Conservation (phyloP, 2,888 invertebrate species). For the Tanypteryx hageni region DNA sequence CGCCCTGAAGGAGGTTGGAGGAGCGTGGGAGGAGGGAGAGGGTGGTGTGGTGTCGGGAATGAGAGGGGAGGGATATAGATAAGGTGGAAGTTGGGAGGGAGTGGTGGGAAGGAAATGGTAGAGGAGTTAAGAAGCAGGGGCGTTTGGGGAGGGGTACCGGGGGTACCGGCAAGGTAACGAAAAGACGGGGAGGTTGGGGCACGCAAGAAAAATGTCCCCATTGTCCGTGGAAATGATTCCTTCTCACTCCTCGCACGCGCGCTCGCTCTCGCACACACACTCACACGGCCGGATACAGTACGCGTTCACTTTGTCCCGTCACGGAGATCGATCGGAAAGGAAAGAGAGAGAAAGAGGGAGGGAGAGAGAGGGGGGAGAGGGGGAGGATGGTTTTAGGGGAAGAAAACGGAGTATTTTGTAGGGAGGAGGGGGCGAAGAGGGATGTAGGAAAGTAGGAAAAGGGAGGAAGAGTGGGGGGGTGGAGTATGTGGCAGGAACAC, state of each 20-base stretch:
- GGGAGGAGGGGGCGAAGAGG: not conserved
- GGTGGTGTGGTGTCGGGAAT: no score
- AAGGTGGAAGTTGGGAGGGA: not conserved
- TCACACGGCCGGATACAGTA: not conserved
- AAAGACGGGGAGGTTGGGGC: not conserved
- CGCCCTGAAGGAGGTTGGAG: not conserved
- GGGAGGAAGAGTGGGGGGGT: not conserved
- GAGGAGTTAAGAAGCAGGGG: not conserved
- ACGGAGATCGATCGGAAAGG: not conserved
- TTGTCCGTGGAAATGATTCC: constrained; percentile 59
- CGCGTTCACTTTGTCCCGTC: not conserved
- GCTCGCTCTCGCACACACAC: no score
- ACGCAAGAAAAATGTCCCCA: constrained; percentile 47
- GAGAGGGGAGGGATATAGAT: not conserved
- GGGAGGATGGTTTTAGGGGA: not conserved
- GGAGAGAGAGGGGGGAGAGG: not conserved
- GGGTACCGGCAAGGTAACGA: not conserved
- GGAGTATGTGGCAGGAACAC: no score
- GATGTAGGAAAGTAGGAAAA: not conserved
- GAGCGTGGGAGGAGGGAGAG: not conserved
- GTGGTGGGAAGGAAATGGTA: not conserved
- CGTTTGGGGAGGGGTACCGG: not conserved
- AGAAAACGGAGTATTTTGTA: not conserved
- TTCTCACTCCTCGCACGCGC: not conserved
- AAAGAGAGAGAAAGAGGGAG: not conserved